A percentile compares a stretch with the other conserved stretches of the same genome.
Conservation (phyloP, 1,140 invertebrate genomes). For the Microplitis demolitor region DNA sequence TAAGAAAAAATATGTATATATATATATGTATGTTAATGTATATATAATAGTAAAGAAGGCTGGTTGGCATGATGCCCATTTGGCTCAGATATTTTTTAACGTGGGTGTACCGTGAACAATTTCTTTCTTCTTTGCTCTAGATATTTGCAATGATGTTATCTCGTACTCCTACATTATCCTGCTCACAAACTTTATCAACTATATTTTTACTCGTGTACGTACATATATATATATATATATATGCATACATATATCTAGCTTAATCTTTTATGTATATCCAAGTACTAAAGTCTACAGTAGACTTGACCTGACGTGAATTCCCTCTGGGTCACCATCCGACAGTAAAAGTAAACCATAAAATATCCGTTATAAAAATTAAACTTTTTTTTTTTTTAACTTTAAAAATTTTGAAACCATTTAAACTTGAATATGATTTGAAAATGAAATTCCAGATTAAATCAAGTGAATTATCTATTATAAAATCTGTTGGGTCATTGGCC, state of each 20-base stretch:
- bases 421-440: too few species aligned
- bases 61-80: constrained; percentile 2
- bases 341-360: neutral
- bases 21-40: neutral
- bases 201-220: neutral
- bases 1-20: neutral
- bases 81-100: neutral
- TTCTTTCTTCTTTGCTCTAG: neutral
- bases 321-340: neutral
- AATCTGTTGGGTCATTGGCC: neutral
- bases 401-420: too few species aligned
- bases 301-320: neutral
- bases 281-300: neutral
- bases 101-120: constrained; percentile 2
- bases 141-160: neutral
- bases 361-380: neutral
- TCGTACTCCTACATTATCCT: neutral
- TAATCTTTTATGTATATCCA: neutral
- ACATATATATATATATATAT: too few species aligned
- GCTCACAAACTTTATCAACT: too few species aligned
- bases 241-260: too few species aligned
- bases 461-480: neutral
- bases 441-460: too few species aligned
- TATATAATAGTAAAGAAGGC: too few species aligned
- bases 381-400: neutral